Evolutionary conservation across 1,140 invertebrate species (phyloP), one percentile per base, ranked within the genome.

Genomic region (Eulimnadia texana): DNA sequence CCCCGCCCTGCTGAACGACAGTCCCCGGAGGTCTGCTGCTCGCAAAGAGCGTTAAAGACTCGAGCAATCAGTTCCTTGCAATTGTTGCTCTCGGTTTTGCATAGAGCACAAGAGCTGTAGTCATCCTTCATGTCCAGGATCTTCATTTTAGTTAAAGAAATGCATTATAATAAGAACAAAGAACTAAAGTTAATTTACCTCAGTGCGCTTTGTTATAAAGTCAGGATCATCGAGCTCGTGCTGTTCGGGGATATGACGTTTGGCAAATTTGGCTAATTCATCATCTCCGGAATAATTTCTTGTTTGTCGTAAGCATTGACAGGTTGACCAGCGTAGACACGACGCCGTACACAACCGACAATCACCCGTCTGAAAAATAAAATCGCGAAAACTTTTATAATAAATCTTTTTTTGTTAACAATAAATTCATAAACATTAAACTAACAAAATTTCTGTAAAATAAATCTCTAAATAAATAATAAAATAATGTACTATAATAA

Each of bases 221-320:
- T 97, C 93, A 19, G 82, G 79, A 70, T 93, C 91, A 74, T 99
- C 96, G 6, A 93, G 72, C 70, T 91, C 88, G 76, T 98, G 93
- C 68, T 96, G 90, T 74, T 99, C 91, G 3, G 97, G 97, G 66
- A 99, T 88, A 74, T 99, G 96, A 72, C 99, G 95, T 73, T 99
- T 99, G 0, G 97, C 90, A 76, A 98, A 99, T 73, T 99, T 97
- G 0, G 97, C 97, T 58, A 99, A 73, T 74, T 99, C 93, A 3
- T 67, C 85, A 99, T 86, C 77, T 99, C 97, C 3, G 95, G 94
- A 66, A 94, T 81, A 0, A 98, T 74, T 74, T 99, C 95, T 73
- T 97, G 90, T 73, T 97, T 98, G 61, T 99, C 96, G 70, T 98
- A 98, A 3, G 93, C 91, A 76, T 99, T 99, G 67, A 92, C 3